Percentiles rank a stretch among this genome's conserved stretches.
phyloP scores from a whole-genome alignment of 2,888 invertebrate genomes.

The Phyto melanocephala region DNA sequence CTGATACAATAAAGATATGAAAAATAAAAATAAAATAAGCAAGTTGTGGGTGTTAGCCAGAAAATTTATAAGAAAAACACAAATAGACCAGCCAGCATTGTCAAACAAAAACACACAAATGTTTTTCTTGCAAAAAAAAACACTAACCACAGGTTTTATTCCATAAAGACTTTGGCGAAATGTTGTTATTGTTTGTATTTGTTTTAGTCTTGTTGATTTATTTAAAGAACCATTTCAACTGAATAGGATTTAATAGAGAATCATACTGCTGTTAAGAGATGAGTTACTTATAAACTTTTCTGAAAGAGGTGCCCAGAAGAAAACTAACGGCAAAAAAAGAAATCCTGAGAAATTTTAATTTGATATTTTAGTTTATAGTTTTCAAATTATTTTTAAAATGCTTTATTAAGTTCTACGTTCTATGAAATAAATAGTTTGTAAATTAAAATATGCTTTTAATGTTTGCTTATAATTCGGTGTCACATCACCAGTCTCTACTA shows the following conservation, averaged over 20 bases:
- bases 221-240: constrained; percentile 39
- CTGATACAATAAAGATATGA: constrained; percentile 32
- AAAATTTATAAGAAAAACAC: constrained; percentile 60
- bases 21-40: background rate
- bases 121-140: background rate
- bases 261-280: constrained; percentile 19
- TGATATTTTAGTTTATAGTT: too few species aligned
- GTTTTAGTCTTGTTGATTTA: constrained; percentile 48
- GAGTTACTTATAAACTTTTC: constrained; percentile 31
- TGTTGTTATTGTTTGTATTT: constrained; percentile 47
- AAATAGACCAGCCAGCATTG: background rate
- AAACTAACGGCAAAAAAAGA: too few species aligned
- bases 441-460: too few species aligned
- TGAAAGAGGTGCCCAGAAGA: too few species aligned
- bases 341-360: too few species aligned
- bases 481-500: too few species aligned
- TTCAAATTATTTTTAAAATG: too few species aligned
- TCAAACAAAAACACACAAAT: constrained; percentile 21
- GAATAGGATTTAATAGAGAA: constrained; percentile 13
- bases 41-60: constrained; percentile 62
- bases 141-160: constrained; percentile 31
- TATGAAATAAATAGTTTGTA: too few species aligned
- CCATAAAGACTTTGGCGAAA: constrained; percentile 17
- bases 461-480: too few species aligned
- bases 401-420: too few species aligned